Base-by-base conservation (phyloP, 2,888 invertebrate species). In the Hanleya hanleyi region DNA sequence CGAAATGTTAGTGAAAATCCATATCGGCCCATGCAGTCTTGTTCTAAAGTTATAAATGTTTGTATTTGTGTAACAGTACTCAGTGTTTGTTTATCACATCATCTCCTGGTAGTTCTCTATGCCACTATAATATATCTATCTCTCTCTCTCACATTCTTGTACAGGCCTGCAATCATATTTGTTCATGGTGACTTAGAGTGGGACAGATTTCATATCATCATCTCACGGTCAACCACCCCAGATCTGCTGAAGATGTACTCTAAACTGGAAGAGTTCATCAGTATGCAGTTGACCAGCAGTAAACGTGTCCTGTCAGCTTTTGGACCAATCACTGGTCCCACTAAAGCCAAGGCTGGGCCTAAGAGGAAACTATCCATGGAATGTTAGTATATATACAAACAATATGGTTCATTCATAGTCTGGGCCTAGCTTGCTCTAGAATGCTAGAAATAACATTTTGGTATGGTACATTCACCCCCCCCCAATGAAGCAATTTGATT, bases 191-290 rank as follows among this genome's bases (percentile, higher is more conserved):
- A 96, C 83, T 92, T 98, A 69, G 76, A 94, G 77, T 99, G 99
- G 99, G 97, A 97, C 89, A 98, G 96, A 88, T 93, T 99, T 57
- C 98, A 99, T 92, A 93, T 99, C 84, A 95, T 99, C 93, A 98
- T 99, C 89, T 97, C 96, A 5, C 96, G 97, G 90, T 97, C 97
- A 66, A 99, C 99, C 0, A 98, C 98, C 0, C 97, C 97, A 0
- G 99, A 99, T 92, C 92, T 99, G 74, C 92, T 98, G 66, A 99
- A 98, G 92, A 98, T 99, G 96, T 97, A 95, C 89, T 95, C 96
- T 79, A 98, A 98, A 88, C 92, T 99, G 41, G 97, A 97, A 85
- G 97, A 98, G 91, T 99, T 99, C 92, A 98, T 99, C 92, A 95
- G 96, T 77, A 98, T 98, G 90, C 98, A 99, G 92, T 97, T 98